Evolutionary conservation across 2,888 invertebrate species (phyloP), one percentile per base, ranked within the genome.

Genomic region (Netelia fuscicornis): DNA sequence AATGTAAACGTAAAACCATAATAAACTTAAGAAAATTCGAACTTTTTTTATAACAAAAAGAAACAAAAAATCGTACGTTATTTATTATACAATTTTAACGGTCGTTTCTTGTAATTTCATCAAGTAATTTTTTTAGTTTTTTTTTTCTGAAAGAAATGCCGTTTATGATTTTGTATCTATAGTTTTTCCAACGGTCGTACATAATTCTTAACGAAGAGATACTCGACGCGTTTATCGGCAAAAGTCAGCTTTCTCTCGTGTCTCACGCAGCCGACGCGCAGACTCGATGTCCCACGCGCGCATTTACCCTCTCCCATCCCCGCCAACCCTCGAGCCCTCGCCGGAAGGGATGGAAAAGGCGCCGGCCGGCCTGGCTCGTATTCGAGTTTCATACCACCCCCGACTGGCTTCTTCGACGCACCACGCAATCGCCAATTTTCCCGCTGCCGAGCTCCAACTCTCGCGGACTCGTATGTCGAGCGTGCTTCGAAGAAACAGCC

Each of bases 361-460:
- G 75, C 74, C 83, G 72, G 75, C 64, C 80, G 75, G 83, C 75
- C 83, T 75, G 62, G 17, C 70, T 67, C 68, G 52, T 58, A 68
- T 77, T 78, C 74, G 78, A 30, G 30, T 30, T 17, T 77, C 44
- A 54, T 78, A 60, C 75, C 71, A 85, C 74, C 81, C 65, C 71
- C 82, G 68, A 44, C 72, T 70, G 56, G 62, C 48, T 20, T 30
- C 42, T 68, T 58, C 58, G 25, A 13, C 20, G 62, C 58, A 71
- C 71, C 52, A 68, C 84, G 81, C 84, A 84, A 68, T 42, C 81
- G 84, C 72, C 76, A 37, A 58, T 81, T 84, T 84, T 84, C 84
- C 84, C 84, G 84, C 84, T 84, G 81, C 77, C 67, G 52, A 76
- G 67, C 65, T 42, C 52, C 71, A 52, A 11, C 52, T 77, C 44